Percentiles rank a stretch among this genome's conserved stretches.
Evolutionary conservation across 2,113 vertebrate species (phyloP).

Genomic region (Oreochromis tanganicae): DNA sequence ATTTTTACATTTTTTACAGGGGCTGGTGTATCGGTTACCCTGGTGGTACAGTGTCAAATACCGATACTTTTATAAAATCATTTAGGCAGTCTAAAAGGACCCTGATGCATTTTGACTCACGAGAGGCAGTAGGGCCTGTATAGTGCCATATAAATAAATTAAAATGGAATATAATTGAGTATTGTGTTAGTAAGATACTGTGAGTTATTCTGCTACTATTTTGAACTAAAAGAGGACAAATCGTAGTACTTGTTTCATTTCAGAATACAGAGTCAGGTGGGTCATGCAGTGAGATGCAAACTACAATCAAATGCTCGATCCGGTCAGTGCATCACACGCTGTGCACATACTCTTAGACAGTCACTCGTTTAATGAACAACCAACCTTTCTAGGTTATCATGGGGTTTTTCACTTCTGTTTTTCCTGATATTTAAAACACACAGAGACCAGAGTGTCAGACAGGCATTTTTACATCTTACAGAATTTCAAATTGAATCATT

Average conservation of each 20-base stretch:
- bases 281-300: neutral
- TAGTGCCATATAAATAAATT: neutral
- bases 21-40: neutral
- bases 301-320: neutral
- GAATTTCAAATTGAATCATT: neutral
- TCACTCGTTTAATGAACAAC: neutral
- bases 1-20: neutral
- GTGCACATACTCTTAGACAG: neutral
- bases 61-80: neutral
- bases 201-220: neutral
- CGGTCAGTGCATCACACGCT: neutral
- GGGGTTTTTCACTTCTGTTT: neutral
- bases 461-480: neutral
- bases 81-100: neutral
- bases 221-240: neutral
- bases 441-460: neutral
- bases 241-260: neutral
- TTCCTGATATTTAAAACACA: neutral
- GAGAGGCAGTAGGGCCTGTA: neutral
- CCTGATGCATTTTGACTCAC: neutral
- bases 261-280: neutral
- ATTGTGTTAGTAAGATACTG: neutral
- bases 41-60: rapidly evolving
- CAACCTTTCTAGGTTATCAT: neutral
- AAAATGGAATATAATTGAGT: neutral